Base-by-base conservation (phyloP, 1,140 invertebrate genomes). In the Mizuhopecten yessoensis region DNA sequence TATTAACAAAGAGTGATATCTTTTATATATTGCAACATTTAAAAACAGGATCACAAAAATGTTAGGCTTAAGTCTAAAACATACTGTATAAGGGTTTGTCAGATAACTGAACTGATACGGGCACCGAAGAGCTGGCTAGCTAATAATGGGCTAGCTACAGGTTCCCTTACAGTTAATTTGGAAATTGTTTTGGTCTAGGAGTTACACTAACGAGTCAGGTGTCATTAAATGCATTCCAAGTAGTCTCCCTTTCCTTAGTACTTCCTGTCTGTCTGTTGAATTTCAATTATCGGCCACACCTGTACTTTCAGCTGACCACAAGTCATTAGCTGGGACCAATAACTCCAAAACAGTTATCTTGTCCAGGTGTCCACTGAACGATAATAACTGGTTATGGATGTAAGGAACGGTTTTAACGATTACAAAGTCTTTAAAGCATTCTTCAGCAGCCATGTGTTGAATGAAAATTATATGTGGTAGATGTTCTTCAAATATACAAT, bases 401-500 rank as follows among this genome's bases (percentile, higher is more conserved):
- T 75, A n/a, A 75, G 57, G 17, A 29, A 29, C 7, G 57, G n/a
- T 75, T 75, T 29, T 3, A 75, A 75, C 57, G 3, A 75, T 75
- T 75, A 57, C 23, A 75, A 29, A 75, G 23, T 75, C n/a, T 29
- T 11, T 29, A 23, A n/a, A 13, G n/a, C 57, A 75, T 75, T 75
- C n/a, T 75, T 75, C 57, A 75, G 57, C n/a, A 75, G 57, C 57
- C 57, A 75, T 75, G 57, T 75, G 57, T 75, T n/a, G 23, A 75
- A 45, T 45, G 23, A n/a, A 75, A 29, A 29, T 75, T n/a, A 75
- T 75, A n/a, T 75, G 5, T 75, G 57, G 57, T 75, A 75, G 29
- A 75, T 75, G 23, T 75, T 75, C 45, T 49, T 49, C 45, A 49
- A 49, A 49, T 49, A 17, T 49, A 75, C 57, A 75, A 75, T 9